These are phyloP conservation scores for Clinocottus analis DNA, from an alignment of 2,113 vertebrate species.

Conservation along the genomic window DNA sequence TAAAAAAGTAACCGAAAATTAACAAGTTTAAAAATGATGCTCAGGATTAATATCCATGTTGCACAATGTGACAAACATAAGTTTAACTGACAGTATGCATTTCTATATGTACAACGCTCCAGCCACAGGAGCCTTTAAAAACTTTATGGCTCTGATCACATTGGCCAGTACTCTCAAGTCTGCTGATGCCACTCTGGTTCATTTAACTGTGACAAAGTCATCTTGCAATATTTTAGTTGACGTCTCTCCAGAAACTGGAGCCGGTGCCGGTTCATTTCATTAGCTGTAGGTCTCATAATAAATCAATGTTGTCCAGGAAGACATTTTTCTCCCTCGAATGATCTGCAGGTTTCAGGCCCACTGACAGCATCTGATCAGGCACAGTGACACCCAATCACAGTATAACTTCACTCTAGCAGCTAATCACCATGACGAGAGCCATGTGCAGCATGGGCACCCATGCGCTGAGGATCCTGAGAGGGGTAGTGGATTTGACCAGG, in stretches of 20 bases:
- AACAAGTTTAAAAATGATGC: slow-evolving; percentile 57
- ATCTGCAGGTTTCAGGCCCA: slow-evolving; percentile 10
- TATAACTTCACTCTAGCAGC: neutral
- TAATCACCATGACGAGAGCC: slow-evolving; percentile 87
- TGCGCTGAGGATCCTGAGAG: slow-evolving; percentile 96
- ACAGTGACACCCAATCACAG: slow-evolving; percentile 28
- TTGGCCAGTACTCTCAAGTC: slow-evolving; percentile 12
- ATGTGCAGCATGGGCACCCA: slow-evolving; percentile 92
- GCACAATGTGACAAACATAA: slow-evolving; percentile 48
- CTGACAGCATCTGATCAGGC: slow-evolving; percentile 23
- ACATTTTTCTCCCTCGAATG: slow-evolving; percentile 17
- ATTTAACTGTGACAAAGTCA: slow-evolving; percentile 20
- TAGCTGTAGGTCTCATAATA: slow-evolving; percentile 35
- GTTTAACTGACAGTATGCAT: slow-evolving; percentile 39
- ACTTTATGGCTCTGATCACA: slow-evolving; percentile 3
- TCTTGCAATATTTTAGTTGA: slow-evolving; percentile 20
- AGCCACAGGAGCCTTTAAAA: slow-evolving; percentile 38
- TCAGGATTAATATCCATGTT: slow-evolving; percentile 17
- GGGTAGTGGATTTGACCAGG: slow-evolving; percentile 96
- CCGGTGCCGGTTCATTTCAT: slow-evolving; percentile 34
- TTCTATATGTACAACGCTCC: slow-evolving; percentile 58
- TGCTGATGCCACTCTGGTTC: slow-evolving; percentile 18
- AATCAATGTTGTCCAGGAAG: slow-evolving; percentile 5
- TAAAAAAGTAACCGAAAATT: slow-evolving; percentile 44
- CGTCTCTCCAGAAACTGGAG: slow-evolving; percentile 12